A percentile compares a stretch with the other conserved stretches of the same genome.
These are phyloP conservation scores for Hydrotaea cyrtoneurina DNA, from an alignment of 2,888 invertebrate genomes.

Conservation along the genomic window DNA sequence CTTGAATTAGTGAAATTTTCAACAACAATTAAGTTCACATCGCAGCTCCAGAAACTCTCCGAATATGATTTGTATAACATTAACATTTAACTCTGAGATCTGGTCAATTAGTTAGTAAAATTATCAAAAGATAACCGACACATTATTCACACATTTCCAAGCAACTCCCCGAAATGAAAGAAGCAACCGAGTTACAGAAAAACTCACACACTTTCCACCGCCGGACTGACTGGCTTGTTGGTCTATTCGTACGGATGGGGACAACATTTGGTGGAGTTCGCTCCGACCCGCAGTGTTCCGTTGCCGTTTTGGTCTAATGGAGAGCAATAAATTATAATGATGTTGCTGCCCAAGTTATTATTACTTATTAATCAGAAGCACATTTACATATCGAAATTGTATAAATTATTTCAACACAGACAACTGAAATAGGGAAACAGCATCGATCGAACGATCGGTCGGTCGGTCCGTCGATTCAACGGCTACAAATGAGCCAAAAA, in stretches of 20 bases:
- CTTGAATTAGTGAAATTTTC: constrained; percentile 56
- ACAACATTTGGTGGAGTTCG: background rate
- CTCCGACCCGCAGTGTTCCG: background rate
- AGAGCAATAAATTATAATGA: constrained; percentile 65
- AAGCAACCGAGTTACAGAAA: background rate
- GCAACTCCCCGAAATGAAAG: constrained; percentile 16
- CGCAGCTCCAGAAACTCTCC: background rate
- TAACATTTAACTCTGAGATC: constrained; percentile 18
- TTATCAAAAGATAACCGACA: constrained; percentile 67
- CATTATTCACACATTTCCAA: constrained; percentile 69
- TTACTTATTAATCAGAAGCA: constrained; percentile 66
- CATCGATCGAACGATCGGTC: background rate
- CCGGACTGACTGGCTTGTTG: background rate
- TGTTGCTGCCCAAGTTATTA: constrained; percentile 64
- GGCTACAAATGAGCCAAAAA: background rate
- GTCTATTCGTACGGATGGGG: no score
- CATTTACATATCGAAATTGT: constrained; percentile 64
- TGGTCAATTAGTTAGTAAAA: constrained; percentile 40
- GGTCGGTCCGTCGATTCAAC: no score
- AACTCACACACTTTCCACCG: constrained; percentile 39
- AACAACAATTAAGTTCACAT: constrained; percentile 25
- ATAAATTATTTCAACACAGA: constrained; percentile 62
- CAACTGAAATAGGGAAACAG: constrained; percentile 21
- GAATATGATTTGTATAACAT: constrained; percentile 39
- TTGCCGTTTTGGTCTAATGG: constrained; percentile 30